Evolutionary conservation across 2,113 vertebrate genomes (phyloP).

Genomic region (Clarias gariepinus): DNA sequence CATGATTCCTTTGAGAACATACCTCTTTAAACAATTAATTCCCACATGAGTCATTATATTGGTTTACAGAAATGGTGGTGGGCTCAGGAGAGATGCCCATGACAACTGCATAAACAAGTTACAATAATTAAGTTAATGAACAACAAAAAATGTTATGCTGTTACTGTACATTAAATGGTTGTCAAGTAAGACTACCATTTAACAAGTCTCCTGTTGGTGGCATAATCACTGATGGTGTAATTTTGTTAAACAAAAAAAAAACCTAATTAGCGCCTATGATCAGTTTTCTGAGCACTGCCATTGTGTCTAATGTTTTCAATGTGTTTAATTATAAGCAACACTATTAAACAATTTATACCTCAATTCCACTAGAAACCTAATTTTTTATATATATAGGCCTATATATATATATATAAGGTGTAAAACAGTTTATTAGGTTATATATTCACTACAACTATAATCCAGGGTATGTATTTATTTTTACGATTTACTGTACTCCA

Average conservation of each 20-base stretch:
- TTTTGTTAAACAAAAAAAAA: slow-evolving; percentile 11
- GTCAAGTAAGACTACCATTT: slow-evolving; percentile 27
- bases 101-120: slow-evolving; percentile 53
- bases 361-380: neutral
- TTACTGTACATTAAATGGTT: slow-evolving; percentile 53
- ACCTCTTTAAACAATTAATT: slow-evolving; percentile 1
- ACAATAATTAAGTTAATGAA: slow-evolving; percentile 69
- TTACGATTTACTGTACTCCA: neutral
- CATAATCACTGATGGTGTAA: neutral
- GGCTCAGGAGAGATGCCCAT: slow-evolving; percentile 49
- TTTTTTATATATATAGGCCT: neutral
- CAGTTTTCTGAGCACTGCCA: neutral
- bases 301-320: neutral
- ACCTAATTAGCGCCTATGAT: neutral
- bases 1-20: neutral
- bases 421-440: neutral
- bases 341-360: neutral
- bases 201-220: slow-evolving; percentile 45
- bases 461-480: neutral
- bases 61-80: slow-evolving; percentile 5
- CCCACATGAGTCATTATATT: slow-evolving; percentile 62
- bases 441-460: neutral
- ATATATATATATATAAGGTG: neutral
- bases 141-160: slow-evolving; percentile 36
- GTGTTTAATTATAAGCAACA: neutral